Evolutionary conservation across 92 coral and sea anemone genomes (phyloP).

Genomic region (Epizoanthus ramosus): DNA sequence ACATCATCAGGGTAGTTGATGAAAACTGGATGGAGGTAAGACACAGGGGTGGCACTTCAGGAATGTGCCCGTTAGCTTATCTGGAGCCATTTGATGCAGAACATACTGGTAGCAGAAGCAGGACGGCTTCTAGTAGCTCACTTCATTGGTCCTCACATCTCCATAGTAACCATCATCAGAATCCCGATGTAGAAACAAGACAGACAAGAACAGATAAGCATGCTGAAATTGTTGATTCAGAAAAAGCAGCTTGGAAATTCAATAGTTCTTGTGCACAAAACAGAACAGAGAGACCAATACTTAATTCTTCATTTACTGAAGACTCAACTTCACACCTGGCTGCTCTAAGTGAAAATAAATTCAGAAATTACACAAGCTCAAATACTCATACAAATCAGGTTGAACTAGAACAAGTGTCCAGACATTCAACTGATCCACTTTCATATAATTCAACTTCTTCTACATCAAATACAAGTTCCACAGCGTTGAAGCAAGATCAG

Average conservation of each 20-base stretch:
- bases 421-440: not conserved
- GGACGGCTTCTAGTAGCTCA: not conserved
- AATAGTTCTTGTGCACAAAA: constrained; percentile 2
- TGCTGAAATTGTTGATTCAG: too few species aligned
- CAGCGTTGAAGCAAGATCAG: not conserved
- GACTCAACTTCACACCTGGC: constrained; percentile 50
- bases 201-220: not conserved
- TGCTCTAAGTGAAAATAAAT: not conserved
- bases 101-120: constrained; percentile 1
- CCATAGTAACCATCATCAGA: constrained; percentile 10
- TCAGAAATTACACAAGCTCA: not conserved
- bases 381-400: not conserved
- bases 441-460: not conserved
- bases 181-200: not conserved
- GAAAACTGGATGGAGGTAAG: constrained; percentile 90
- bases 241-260: not conserved
- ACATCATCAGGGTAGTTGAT: constrained; percentile 68
- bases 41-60: constrained; percentile 61
- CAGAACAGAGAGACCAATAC: constrained; percentile 24
- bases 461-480: not conserved
- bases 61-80: constrained; percentile 93
- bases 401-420: not conserved
- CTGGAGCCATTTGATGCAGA: constrained; percentile 59
- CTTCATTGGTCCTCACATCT: not conserved
- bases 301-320: constrained; percentile 63